Conservation (phyloP, 1,140 invertebrate genomes). For the Drosophila malerkotliana region DNA sequence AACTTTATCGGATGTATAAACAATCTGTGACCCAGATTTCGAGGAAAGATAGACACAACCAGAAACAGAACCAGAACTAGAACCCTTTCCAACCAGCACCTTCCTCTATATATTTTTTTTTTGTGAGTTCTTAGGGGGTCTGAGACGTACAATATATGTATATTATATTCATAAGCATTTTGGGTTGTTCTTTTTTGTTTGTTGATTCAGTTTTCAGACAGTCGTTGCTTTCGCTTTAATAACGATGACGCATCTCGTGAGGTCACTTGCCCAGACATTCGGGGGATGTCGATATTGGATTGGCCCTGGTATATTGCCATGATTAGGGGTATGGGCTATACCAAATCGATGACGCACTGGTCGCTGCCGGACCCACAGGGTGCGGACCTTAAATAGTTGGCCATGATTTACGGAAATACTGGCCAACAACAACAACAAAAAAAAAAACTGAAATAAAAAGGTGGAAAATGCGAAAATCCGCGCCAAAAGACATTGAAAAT, state of each 20-base stretch:
- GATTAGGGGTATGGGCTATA: constrained; percentile 9
- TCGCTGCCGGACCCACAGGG: constrained; percentile 14
- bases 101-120: neutral
- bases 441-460: constrained; percentile 20
- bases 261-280: constrained; percentile 53
- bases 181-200: constrained; percentile 23
- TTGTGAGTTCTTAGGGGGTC: neutral
- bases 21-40: constrained; percentile 4
- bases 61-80: too few species aligned
- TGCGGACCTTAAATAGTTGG: constrained; percentile 57
- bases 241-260: constrained; percentile 75
- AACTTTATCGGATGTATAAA: constrained; percentile 5
- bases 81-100: constrained; percentile 1
- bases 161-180: constrained; percentile 2
- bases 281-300: constrained; percentile 47
- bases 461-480: constrained; percentile 22
- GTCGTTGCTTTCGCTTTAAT: constrained; percentile 48
- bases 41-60: neutral
- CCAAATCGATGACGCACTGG: constrained; percentile 60
- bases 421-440: constrained; percentile 5
- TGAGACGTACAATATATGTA: neutral
- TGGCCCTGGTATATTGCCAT: constrained; percentile 14
- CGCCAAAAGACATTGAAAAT: constrained; percentile 64
- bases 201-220: constrained; percentile 31
- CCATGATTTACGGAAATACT: constrained; percentile 51